Evolutionary conservation across 2,888 invertebrate species (phyloP), one percentile per base, ranked within the genome.

Genomic region (Candidula unifasciata): DNA sequence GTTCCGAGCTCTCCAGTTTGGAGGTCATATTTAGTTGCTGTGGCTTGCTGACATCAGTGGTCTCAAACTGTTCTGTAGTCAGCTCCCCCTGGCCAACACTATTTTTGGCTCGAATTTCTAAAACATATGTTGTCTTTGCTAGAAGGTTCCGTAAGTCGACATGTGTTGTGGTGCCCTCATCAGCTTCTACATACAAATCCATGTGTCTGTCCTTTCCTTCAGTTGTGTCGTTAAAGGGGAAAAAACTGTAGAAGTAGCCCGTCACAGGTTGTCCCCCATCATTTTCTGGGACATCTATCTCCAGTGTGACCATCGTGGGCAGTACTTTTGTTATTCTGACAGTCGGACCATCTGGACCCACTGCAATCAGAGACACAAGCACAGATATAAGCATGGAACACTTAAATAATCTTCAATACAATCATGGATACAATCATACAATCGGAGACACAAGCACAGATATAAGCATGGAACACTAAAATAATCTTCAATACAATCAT

Each of bases 21-120:
- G 84, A 80, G 8, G 64, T 76, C 35, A 84, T 80, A 60, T 44
- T 37, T 66, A 84, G 52, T 21, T 66, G 18, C 24, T 54, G 37
- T 13, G 84, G 84, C 16, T 10, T 54, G 68, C 80, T 80, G n/a
- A 84, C 84, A 8, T 80, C 64, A 13, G 24, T 37, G n/a, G 84
- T 84, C 6, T 80, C 27, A 33, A 80, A 60, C 6, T 6, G 8
- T 2, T 37, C 0, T 16, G n/a, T 6, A 8, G 2, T 8, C 8
- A 60, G 64, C 18, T n/a, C 3, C 18, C 80, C 76, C 8, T 0
- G 44, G 1, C 80, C 80, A 2, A 84, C 84, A 1, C 10, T 30
- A 74, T 68, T 84, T 21, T 35, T 18, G 21, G 84, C 84, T 8
- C 6, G 33, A 8, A 84, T 54, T 44, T 57, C 44, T 27, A 80